phyloP scores from a whole-genome alignment of 1,140 invertebrate species.

The Drosophila bocki region DNA sequence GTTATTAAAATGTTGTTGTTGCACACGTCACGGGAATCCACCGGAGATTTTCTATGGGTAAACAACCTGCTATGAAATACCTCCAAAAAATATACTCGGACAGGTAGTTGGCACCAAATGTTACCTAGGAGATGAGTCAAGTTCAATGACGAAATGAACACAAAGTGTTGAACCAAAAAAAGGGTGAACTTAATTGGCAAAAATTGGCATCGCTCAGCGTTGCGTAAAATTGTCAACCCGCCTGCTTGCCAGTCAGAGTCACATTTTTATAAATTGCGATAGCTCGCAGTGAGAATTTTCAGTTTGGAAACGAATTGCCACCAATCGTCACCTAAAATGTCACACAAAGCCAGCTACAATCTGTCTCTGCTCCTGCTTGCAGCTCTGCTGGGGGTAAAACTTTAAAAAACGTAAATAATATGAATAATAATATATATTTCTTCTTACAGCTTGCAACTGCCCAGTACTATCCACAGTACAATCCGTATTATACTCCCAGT shows the following conservation, averaged over 20 bases:
- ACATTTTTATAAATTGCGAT: constrained; percentile 58
- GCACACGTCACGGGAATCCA: constrained; percentile 48
- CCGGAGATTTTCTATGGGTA: constrained; percentile 47
- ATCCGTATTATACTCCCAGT: constrained; percentile 62
- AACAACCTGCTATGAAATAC: constrained; percentile 45
- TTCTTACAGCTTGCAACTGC: constrained; percentile 32
- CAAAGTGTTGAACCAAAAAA: constrained; percentile 38
- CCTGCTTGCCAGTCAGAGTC: constrained; percentile 6
- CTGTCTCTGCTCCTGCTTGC: constrained; percentile 24
- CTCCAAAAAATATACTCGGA: background rate
- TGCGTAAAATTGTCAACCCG: constrained; percentile 64
- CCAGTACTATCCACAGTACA: constrained; percentile 65
- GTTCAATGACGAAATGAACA: constrained; percentile 77
- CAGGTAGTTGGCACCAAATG: constrained; percentile 31
- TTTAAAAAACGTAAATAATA: background rate
- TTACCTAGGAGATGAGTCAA: constrained; percentile 67
- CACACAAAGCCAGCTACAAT: background rate
- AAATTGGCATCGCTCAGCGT: constrained; percentile 54
- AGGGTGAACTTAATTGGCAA: constrained; percentile 27
- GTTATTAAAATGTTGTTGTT: constrained; percentile 16
- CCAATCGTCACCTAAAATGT: constrained; percentile 29
- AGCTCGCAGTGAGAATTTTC: constrained; percentile 9
- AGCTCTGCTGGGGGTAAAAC: constrained; percentile 40
- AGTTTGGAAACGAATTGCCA: constrained; percentile 35
- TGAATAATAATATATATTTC: background rate